Evolutionary conservation across 1,140 invertebrate species (phyloP).

Genomic region (Trichomalopsis sarcophagae): DNA sequence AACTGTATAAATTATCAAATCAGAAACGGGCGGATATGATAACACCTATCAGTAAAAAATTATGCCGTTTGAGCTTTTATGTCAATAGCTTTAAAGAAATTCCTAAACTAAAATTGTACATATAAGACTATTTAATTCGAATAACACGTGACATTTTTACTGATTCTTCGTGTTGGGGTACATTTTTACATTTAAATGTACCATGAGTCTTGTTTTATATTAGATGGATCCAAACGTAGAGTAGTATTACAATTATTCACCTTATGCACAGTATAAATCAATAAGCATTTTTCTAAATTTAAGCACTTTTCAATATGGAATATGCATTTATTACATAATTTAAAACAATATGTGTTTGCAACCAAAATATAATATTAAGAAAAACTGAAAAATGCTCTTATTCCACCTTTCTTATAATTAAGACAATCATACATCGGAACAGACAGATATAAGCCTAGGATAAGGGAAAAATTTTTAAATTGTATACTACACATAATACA

Average conservation of each 20-base stretch:
- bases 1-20: slow-evolving; percentile 27
- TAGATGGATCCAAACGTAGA: background rate
- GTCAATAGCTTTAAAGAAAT: background rate
- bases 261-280: background rate
- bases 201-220: background rate
- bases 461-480: background rate
- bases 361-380: no score
- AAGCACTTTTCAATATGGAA: background rate
- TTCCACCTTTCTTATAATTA: background rate
- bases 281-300: background rate
- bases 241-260: background rate
- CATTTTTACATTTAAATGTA: background rate
- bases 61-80: background rate
- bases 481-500: slow-evolving; percentile 26
- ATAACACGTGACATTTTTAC: background rate
- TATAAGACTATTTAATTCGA: background rate
- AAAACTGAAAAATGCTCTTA: background rate
- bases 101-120: background rate
- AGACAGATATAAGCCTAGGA: no score
- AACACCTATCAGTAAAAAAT: slow-evolving; percentile 15
- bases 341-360: no score
- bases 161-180: background rate
- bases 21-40: background rate
- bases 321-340: no score
- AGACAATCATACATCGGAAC: background rate